Evolutionary conservation across 2,888 invertebrate species (phyloP).

Genomic region (Torymus tubicola): DNA sequence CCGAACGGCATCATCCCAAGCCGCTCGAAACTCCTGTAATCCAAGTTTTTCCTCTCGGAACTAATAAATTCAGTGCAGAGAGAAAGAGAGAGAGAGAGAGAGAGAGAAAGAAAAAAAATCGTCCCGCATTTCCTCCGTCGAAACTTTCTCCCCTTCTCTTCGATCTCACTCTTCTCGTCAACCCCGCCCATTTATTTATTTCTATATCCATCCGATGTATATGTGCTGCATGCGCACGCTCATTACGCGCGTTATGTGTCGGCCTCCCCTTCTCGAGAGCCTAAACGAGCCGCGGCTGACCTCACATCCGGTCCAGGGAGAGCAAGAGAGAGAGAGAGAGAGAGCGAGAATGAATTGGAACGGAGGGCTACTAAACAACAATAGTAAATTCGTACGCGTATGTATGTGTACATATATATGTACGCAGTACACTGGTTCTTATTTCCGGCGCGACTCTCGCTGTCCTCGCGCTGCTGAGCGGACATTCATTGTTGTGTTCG

Average conservation of each 20-base stretch:
- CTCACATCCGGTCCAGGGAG: constrained; percentile 69
- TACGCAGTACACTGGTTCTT: constrained; percentile 66
- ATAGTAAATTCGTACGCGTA: constrained; percentile 73
- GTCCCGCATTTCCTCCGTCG: constrained; percentile 29
- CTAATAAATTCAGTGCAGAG: no score
- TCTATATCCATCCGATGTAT: constrained; percentile 2
- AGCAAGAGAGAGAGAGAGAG: constrained; percentile 70
- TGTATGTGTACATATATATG: no score
- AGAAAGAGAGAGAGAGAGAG: no score
- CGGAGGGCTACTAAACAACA: constrained; percentile 74
- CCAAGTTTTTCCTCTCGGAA: no score
- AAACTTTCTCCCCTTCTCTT: not conserved
- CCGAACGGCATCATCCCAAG: no score
- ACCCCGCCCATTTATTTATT: not conserved
- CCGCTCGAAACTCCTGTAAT: no score
- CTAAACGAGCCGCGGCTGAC: constrained; percentile 75
- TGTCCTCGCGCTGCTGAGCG: constrained; percentile 8
- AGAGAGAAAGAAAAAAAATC: not conserved
- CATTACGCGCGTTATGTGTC: not conserved
- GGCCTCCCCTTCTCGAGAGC: constrained; percentile 55
- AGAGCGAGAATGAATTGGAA: constrained; percentile 70
- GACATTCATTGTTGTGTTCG: constrained; percentile 48
- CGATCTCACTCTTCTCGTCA: not conserved
- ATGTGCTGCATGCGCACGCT: not conserved
- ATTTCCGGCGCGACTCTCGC: constrained; percentile 68